phyloP scores from a whole-genome alignment of 2,797 vertebrate species.

The Lates japonicus region DNA sequence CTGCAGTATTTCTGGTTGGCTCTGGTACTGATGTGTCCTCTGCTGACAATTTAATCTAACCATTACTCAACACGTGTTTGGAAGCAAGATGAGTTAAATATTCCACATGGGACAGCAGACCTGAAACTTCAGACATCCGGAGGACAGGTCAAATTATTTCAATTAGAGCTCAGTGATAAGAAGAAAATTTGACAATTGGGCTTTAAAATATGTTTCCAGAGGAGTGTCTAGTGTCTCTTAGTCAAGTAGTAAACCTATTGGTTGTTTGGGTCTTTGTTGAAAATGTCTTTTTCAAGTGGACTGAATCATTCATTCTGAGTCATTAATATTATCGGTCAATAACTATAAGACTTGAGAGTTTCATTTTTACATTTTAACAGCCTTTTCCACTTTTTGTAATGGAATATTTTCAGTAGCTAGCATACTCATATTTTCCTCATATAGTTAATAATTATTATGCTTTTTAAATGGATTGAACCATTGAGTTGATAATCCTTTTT shows the following conservation, averaged over 20 bases:
- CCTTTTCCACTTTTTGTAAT: no score
- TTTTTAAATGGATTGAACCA: background rate
- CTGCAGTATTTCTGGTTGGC: conserved; percentile 2
- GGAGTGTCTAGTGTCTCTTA: background rate
- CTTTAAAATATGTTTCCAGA: background rate
- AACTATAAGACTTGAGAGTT: background rate
- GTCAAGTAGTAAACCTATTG: background rate
- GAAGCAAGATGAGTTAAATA: background rate
- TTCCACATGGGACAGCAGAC: background rate
- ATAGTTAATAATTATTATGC: background rate
- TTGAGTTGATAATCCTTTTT: background rate
- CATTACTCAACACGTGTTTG: background rate
- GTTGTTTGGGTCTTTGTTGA: background rate
- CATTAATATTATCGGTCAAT: background rate
- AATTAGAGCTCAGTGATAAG: background rate
- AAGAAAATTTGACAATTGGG: background rate
- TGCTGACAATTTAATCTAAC: conserved; percentile 13
- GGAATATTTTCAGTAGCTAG: background rate
- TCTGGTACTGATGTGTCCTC: background rate
- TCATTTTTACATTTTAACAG: background rate
- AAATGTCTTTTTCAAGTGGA: background rate
- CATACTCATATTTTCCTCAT: background rate
- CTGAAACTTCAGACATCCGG: background rate
- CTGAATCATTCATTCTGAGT: background rate
- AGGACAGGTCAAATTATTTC: background rate